Conservation (phyloP, 1,140 invertebrate species). For the Ctenoplectra terminalis region DNA sequence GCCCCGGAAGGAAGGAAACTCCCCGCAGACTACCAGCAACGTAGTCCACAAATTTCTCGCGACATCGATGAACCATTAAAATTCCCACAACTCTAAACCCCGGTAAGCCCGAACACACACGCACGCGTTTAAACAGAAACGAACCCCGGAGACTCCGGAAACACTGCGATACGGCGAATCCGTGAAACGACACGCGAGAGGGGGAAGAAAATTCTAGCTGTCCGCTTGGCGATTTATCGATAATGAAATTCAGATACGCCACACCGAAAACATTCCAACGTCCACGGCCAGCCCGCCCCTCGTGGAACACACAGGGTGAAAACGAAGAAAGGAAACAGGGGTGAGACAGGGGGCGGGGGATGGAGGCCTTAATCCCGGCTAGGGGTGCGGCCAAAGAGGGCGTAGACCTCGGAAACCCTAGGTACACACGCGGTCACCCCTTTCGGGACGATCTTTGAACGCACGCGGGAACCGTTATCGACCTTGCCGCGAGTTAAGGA, state of each 20-base stretch:
- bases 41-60: constrained; percentile 5
- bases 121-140: not conserved
- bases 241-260: constrained; percentile 47
- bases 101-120: not conserved
- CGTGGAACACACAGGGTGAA: not conserved
- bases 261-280: constrained; percentile 36
- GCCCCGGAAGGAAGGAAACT: not conserved
- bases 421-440: constrained; percentile 56
- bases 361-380: constrained; percentile 46
- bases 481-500: constrained; percentile 61
- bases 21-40: not conserved
- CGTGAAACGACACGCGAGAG: constrained; percentile 16
- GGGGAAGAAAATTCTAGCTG: constrained; percentile 21
- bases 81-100: not conserved
- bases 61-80: constrained; percentile 14
- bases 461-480: constrained; percentile 60
- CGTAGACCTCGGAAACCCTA: constrained; percentile 62
- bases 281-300: constrained; percentile 24
- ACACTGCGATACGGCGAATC: not conserved
- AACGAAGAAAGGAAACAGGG: not conserved
- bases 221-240: constrained; percentile 37
- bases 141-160: not conserved
- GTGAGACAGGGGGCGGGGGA: not conserved
- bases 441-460: constrained; percentile 56
- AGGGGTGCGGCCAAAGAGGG: constrained; percentile 70